Evolutionary conservation across 35 echinoderm and acorn worm species (phyloP).

Genomic region (Ophioderma brevispina): DNA sequence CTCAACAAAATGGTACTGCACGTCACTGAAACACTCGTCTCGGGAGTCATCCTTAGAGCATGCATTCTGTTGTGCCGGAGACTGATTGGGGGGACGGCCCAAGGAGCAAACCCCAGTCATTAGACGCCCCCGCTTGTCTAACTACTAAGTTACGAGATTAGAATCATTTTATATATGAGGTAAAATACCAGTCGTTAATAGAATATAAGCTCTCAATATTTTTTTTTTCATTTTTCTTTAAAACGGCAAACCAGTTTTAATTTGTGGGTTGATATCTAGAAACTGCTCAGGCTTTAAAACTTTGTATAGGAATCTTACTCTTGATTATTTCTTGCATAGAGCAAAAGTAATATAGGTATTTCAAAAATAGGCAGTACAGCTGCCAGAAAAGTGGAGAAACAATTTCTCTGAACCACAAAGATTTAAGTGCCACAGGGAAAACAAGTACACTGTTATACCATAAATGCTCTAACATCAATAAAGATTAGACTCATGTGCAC

Average conservation of each 20-base stretch:
- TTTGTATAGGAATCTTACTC: slow-evolving; percentile 1
- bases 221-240: slow-evolving; percentile 31
- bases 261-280: slow-evolving; percentile 17
- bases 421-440: slow-evolving; percentile 4
- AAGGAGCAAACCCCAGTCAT: no score
- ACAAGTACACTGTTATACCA: slow-evolving; percentile 20
- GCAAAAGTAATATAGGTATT: slow-evolving; percentile 44
- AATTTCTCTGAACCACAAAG: background rate
- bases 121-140: no score
- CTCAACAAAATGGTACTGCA: background rate
- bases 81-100: background rate
- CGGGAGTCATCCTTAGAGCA: no score
- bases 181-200: slow-evolving; percentile 25
- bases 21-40: background rate
- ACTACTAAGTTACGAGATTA: background rate
- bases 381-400: slow-evolving; percentile 17
- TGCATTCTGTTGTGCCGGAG: background rate
- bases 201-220: slow-evolving; percentile 27
- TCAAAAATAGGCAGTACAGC: slow-evolving; percentile 38
- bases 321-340: slow-evolving; percentile 27
- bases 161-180: slow-evolving; percentile 4
- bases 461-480: slow-evolving; percentile 15
- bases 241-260: background rate
- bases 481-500: slow-evolving; percentile 29
- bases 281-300: slow-evolving; percentile 10